Base-by-base conservation (phyloP, 2,888 invertebrate genomes). In the Leptopilina drosophilae region DNA sequence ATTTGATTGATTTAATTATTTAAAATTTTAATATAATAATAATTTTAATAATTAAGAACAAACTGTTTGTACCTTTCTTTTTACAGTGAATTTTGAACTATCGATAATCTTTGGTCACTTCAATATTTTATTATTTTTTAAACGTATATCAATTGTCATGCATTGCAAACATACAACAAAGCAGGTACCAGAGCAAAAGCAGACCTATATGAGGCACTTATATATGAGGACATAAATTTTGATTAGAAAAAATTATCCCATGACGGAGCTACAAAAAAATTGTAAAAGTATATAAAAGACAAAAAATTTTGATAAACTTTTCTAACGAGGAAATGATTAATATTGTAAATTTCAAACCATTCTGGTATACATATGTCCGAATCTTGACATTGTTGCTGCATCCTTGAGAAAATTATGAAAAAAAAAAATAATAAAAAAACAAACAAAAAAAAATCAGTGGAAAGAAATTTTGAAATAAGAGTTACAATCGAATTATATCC, bases 151-250 rank as follows among this genome's bases (percentile, higher is more conserved):
- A 82, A 82, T 62, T 85, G 81, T 86, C 91, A 91, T 91, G 92
- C 91, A 90, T 82, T 89, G 90, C 91, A 87, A 89, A 90, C 90
- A 91, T 89, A 91, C 90, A 90, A 91, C 87, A 88, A 91, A 91
- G 91, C 91, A 89, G 89, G 91, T 91, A 91, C 91, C 91, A 91
- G 91, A 91, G 91, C 91, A 91, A 91, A 91, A 91, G 91, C 92
- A 91, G 90, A 90, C 77, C 53, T 79, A 81, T 42, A 42, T 42
- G 42, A 81, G 83, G 79, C 80, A 82, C 42, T 42, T 6, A 7
- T 42, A 7, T 84, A 83, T 77, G 77, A 80, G 81, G 80, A 83
- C 80, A 65, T 20, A 20, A 20, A 20, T 20, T 20, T 20, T 66
- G 64, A 65, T 73, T 78, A 64, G 73, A 75, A 83, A 80, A 82